phyloP scores from a whole-genome alignment of 1,140 invertebrate species.

The Paralvinella palmiformis region DNA sequence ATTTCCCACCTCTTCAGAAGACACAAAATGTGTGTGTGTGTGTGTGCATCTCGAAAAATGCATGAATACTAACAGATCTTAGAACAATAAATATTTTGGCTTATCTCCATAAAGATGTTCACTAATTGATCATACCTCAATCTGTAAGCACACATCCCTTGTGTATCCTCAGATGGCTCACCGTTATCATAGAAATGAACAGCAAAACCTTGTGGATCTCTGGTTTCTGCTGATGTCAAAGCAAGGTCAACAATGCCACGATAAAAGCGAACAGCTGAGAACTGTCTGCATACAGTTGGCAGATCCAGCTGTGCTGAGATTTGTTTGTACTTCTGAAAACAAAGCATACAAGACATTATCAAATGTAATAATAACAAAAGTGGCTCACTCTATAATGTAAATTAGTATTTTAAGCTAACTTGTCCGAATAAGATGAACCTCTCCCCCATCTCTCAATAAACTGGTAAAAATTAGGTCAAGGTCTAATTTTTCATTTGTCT shows the following conservation, averaged over 20 bases:
- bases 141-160: conserved; percentile 46
- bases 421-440: no score
- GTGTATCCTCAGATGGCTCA: conserved; percentile 67
- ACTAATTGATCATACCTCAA: conserved; percentile 39
- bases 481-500: no score
- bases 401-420: no score
- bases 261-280: conserved; percentile 65
- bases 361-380: not conserved
- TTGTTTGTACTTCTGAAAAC: conserved; percentile 69
- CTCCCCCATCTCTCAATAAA: no score
- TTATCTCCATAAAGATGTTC: no score
- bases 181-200: conserved; percentile 82
- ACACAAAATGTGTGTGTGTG: no score
- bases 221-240: conserved; percentile 71
- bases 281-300: conserved; percentile 67
- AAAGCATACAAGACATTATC: conserved; percentile 15
- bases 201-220: conserved; percentile 82
- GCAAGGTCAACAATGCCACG: conserved; percentile 83
- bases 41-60: no score
- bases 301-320: conserved; percentile 75
- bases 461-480: no score
- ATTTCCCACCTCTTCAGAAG: no score
- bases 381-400: no score
- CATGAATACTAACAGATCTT: no score
- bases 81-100: no score